These are phyloP conservation scores for Chaetops frenatus DNA, from an alignment of 2,113 vertebrate genomes.

Conservation along the genomic window DNA sequence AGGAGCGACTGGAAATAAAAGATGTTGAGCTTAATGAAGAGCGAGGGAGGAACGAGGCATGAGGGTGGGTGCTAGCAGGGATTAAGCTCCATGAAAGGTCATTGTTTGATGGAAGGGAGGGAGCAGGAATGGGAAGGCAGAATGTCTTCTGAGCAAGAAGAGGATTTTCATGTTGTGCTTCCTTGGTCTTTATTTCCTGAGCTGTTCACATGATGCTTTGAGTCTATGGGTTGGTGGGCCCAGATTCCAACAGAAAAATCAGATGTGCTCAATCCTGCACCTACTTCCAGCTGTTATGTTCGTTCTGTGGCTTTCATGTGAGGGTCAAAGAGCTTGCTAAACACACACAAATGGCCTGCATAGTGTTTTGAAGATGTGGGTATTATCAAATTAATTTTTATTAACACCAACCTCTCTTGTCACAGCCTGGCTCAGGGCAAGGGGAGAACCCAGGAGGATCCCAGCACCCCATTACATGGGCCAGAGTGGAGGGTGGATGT, in stretches of 20 bases:
- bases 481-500: background rate
- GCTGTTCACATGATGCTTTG: accelerated
- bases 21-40: background rate
- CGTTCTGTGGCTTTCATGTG: background rate
- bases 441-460: background rate
- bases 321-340: background rate
- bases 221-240: background rate
- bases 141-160: background rate
- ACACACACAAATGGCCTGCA: background rate
- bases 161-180: background rate
- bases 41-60: background rate
- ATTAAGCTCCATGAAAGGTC: background rate
- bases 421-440: background rate
- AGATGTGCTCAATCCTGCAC: background rate
- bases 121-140: background rate
- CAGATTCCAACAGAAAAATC: background rate
- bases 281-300: background rate
- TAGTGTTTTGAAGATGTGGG: background rate
- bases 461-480: background rate
- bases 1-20: background rate
- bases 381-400: background rate
- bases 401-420: background rate
- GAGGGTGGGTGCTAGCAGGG: background rate
- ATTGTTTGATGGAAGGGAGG: background rate
- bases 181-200: background rate